Conservation (phyloP, 1,140 invertebrate genomes). For the Drosophila elegans region DNA sequence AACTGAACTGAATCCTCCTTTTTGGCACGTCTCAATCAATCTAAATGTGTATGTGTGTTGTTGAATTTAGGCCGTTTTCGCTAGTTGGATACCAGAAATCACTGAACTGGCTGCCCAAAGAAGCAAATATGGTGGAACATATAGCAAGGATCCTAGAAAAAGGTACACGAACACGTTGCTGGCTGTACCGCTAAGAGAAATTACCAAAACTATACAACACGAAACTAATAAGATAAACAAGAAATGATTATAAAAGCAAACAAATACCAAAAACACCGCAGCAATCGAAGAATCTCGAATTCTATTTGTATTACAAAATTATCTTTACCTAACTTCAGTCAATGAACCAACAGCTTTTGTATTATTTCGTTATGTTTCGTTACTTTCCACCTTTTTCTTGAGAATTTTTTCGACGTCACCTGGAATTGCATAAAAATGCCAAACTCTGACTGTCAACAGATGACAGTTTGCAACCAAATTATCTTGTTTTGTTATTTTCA, state of each 20-base stretch:
- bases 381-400: slow-evolving; percentile 39
- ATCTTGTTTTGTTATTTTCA: slow-evolving; percentile 45
- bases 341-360: slow-evolving; percentile 57
- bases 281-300: slow-evolving; percentile 68
- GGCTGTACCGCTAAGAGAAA: slow-evolving; percentile 77
- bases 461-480: slow-evolving; percentile 25
- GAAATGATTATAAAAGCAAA: slow-evolving; percentile 58
- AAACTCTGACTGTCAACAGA: slow-evolving; percentile 40
- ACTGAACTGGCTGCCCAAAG: slow-evolving; percentile 98
- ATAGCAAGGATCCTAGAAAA: slow-evolving; percentile 98
- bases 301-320: slow-evolving; percentile 55
- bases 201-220: slow-evolving; percentile 57
- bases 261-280: slow-evolving; percentile 64
- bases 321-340: slow-evolving; percentile 73
- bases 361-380: slow-evolving; percentile 35
- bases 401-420: slow-evolving; percentile 54
- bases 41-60: slow-evolving; percentile 84
- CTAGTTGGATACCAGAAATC: slow-evolving; percentile 99
- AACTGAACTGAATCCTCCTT: slow-evolving; percentile 25
- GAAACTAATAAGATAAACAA: slow-evolving; percentile 55
- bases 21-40: slow-evolving; percentile 58
- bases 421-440: slow-evolving; percentile 83
- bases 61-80: slow-evolving; percentile 95
- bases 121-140: slow-evolving; percentile 98
- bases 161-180: slow-evolving; percentile 89